These are phyloP conservation scores for Drosophila suboccidentalis DNA, from an alignment of 2,888 invertebrate species.

Conservation along the genomic window DNA sequence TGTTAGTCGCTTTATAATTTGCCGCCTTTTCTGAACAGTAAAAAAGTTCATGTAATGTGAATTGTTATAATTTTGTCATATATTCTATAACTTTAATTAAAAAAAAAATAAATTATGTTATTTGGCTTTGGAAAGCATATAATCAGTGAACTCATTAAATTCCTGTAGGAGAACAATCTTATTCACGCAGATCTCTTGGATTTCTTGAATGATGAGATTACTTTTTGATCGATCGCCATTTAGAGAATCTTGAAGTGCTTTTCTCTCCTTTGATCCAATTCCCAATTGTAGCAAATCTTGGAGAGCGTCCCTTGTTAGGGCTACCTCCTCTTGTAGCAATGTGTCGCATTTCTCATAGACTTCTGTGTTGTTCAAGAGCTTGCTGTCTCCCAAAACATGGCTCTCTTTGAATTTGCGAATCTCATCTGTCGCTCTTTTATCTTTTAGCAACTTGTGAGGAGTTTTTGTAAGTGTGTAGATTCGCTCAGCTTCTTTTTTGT, in stretches of 20 bases:
- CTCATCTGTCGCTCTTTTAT: neutral
- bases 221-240: neutral
- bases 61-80: too few species aligned
- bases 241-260: neutral
- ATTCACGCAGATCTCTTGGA: slow-evolving; percentile 9
- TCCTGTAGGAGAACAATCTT: neutral
- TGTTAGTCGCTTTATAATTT: too few species aligned
- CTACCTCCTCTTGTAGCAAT: neutral
- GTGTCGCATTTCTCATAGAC: slow-evolving; percentile 1
- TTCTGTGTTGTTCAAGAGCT: neutral
- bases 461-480: neutral
- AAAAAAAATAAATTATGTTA: neutral
- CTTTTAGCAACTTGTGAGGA: neutral
- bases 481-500: slow-evolving; percentile 6
- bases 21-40: too few species aligned
- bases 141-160: slow-evolving; percentile 2
- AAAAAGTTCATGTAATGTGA: too few species aligned
- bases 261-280: slow-evolving; percentile 1
- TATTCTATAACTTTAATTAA: too few species aligned
- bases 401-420: neutral
- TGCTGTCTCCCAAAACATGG: neutral
- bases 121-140: neutral
- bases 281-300: slow-evolving; percentile 11
- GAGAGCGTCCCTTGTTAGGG: neutral
- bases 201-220: slow-evolving; percentile 13